Evolutionary conservation across 2,113 vertebrate species (phyloP).

Genomic region (Barnardius zonarius): DNA sequence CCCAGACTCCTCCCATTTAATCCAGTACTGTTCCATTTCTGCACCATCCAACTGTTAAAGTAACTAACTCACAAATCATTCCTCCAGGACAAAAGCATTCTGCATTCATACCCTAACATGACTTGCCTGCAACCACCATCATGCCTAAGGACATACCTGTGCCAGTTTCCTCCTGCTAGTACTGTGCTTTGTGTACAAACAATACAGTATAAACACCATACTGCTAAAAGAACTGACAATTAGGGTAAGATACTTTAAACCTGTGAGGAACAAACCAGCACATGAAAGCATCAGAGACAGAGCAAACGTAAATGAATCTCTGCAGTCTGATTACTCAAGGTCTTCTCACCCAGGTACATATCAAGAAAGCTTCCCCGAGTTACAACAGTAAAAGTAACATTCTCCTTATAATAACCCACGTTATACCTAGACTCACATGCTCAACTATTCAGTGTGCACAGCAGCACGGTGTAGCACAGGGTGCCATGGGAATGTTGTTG

Average conservation of each 20-base stretch:
- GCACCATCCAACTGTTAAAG: fast-evolving
- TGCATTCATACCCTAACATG: not conserved
- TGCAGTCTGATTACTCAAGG: not conserved
- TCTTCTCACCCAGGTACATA: not conserved
- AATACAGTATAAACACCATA: not conserved
- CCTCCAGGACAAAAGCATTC: not conserved
- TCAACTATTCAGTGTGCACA: not conserved
- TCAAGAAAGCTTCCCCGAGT: too few relatives aligned
- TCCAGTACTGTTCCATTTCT: not conserved
- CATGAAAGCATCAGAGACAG: not conserved
- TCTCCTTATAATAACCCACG: not conserved
- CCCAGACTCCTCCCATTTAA: not conserved
- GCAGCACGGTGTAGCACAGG: fast-evolving
- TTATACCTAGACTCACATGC: fast-evolving
- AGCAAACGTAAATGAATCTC: not conserved
- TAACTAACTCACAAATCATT: not conserved
- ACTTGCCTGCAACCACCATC: fast-evolving
- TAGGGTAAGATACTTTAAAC: too few relatives aligned
- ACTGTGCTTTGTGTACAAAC: fast-evolving
- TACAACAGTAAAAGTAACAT: not conserved
- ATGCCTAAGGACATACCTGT: not conserved
- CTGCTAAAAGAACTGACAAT: too few relatives aligned
- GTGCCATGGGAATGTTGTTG: not conserved
- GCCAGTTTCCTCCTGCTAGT: not conserved
- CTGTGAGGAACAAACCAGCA: not conserved